A percentile compares a stretch with the other conserved stretches of the same genome.
Conservation (phyloP, 2,888 invertebrate genomes). For the Ferrisia virgata region DNA sequence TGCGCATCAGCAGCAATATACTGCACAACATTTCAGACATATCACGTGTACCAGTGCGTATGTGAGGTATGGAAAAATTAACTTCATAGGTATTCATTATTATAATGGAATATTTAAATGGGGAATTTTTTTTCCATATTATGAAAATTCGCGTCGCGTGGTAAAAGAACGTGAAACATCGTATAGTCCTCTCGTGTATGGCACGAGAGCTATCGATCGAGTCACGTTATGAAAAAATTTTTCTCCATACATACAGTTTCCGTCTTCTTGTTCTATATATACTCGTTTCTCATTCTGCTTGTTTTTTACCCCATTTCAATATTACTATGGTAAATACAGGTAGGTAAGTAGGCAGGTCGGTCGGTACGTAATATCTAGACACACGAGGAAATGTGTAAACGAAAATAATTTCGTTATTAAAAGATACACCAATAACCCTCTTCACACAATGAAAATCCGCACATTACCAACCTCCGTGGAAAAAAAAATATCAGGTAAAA, state of each 20-base stretch:
- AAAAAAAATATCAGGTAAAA: too few species aligned
- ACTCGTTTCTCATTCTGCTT: too few species aligned
- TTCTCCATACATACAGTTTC: neutral
- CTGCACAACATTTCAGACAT: neutral
- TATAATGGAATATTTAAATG: neutral
- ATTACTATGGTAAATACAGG: too few species aligned
- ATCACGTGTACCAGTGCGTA: neutral
- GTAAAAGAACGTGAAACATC: neutral
- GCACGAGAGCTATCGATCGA: neutral
- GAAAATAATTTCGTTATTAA: too few species aligned
- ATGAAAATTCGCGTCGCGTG: slow-evolving; percentile 5
- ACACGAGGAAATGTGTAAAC: too few species aligned
- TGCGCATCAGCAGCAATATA: neutral
- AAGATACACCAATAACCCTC: too few species aligned
- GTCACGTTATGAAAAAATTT: neutral
- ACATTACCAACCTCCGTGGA: too few species aligned
- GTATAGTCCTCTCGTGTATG: neutral
- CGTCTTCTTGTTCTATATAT: neutral
- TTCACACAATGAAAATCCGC: too few species aligned
- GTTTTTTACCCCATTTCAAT: too few species aligned
- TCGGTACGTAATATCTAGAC: too few species aligned
- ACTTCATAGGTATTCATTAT: neutral
- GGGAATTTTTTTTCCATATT: neutral
- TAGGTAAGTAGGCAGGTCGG: too few species aligned
- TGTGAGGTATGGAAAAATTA: neutral